Evolutionary conservation across 2,888 invertebrate genomes (phyloP), one percentile per base, ranked within the genome.

Genomic region (Drosophila nr. perissopoda): DNA sequence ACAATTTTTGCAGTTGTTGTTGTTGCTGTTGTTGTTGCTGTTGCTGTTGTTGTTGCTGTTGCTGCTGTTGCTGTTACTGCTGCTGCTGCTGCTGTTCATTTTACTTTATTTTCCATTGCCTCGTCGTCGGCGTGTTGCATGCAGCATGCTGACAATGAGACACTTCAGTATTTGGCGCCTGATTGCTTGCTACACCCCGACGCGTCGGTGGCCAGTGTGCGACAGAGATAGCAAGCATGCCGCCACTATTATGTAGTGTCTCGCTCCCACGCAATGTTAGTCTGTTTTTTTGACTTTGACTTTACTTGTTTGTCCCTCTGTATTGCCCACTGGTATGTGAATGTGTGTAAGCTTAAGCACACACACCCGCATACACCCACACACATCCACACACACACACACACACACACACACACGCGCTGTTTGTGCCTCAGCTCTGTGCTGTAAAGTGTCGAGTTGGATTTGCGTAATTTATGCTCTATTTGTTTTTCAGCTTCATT

Each of bases 401-500:
- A 16, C 38, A n/a, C 40, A 49, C 49, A 40, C 51, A 57, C 53
- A 36, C 54, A 59, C 48, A 34, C n/a, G 29, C 34, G 54, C 68
- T 38, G 56, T 25, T 40, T 13, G 48, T 64, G 79, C 68, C 69
- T 4, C 69, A n/a, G 66, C 33, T 21, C 65, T 38, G 70, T 42
- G 52, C 76, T 72, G 73, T 42, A 84, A 88, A 84, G 82, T 88
- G 88, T 88, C 88, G 81, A 85, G 81, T 83, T 88, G 90, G 90
- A 85, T 88, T 87, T 87, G 79, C 89, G 87, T 87, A 87, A 90
- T 87, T 87, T 87, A 90, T 87, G 90, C 88, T 85, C 90, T 88
- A 90, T 87, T 87, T 87, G 90, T 90, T 77, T 85, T 87, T 87
- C 77, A 88, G 86, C 85, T 86, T 86, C 89, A 89, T 85, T 89